These are phyloP conservation scores for Neofelis nebulosa DNA, from an alignment of 2,113 vertebrate genomes.

Conservation along the genomic window DNA sequence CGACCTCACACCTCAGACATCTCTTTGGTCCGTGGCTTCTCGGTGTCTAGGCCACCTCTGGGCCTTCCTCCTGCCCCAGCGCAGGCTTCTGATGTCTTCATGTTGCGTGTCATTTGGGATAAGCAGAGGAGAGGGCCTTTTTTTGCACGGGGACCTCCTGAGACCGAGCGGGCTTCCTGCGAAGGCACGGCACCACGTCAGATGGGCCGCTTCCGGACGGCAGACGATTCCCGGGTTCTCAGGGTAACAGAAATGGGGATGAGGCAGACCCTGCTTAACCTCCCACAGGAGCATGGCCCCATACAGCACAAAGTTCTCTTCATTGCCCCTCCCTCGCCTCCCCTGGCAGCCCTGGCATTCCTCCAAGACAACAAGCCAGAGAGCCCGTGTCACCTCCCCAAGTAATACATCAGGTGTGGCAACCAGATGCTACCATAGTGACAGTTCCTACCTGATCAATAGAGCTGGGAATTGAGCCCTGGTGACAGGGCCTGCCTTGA, in stretches of 20 bases:
- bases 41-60: not conserved
- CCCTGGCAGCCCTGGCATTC: constrained; percentile 41
- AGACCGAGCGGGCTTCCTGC: not conserved
- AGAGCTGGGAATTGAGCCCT: constrained; percentile 51
- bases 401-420: constrained; percentile 22
- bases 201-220: not conserved
- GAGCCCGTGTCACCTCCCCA: constrained; percentile 58
- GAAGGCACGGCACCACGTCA: not conserved
- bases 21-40: not conserved
- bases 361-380: constrained; percentile 51
- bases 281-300: not conserved
- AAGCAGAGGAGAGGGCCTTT: not conserved
- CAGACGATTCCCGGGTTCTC: not conserved
- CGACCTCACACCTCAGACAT: not conserved
- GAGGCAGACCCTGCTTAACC: not conserved
- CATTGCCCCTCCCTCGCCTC: not conserved
- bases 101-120: not conserved
- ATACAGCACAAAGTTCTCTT: constrained; percentile 5
- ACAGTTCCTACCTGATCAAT: constrained; percentile 69
- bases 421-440: constrained; percentile 54
- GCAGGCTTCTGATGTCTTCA: not conserved
- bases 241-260: not conserved
- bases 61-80: not conserved
- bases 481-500: constrained; percentile 36
- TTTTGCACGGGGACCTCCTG: not conserved